These are phyloP conservation scores for Cydia fagiglandana DNA, from an alignment of 1,140 invertebrate species.

Conservation along the genomic window DNA sequence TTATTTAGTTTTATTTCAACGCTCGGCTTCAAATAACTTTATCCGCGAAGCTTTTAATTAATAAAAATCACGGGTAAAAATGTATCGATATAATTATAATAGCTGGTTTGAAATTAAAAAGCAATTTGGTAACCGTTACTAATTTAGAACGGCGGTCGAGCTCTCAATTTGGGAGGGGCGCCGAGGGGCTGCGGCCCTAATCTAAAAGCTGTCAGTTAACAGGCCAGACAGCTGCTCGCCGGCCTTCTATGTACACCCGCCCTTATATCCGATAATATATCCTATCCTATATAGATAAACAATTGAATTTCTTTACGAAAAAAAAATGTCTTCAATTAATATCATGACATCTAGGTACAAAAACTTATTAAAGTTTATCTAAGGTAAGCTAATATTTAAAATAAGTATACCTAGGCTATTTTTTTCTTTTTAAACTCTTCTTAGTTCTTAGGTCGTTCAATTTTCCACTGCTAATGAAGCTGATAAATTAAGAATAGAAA, in stretches of 20 bases:
- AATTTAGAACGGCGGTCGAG: slow-evolving; percentile 64
- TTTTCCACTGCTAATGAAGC: slow-evolving; percentile 32
- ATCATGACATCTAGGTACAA: neutral
- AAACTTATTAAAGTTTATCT: neutral
- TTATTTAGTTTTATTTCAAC: slow-evolving; percentile 28
- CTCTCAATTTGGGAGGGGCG: slow-evolving; percentile 71
- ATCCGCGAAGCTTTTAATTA: slow-evolving; percentile 25
- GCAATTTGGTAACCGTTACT: slow-evolving; percentile 77
- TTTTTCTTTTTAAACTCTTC: neutral
- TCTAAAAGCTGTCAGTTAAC: slow-evolving; percentile 74
- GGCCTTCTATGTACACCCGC: slow-evolving; percentile 46
- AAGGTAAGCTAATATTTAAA: neutral
- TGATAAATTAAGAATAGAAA: slow-evolving; percentile 53
- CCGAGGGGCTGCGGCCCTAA: slow-evolving; percentile 54
- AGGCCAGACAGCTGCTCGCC: slow-evolving; percentile 55
- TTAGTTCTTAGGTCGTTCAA: neutral
- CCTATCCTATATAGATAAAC: slow-evolving; percentile 24
- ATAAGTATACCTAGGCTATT: neutral
- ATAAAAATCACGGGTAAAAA: slow-evolving; percentile 34
- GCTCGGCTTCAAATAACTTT: slow-evolving; percentile 26
- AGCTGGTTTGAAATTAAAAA: slow-evolving; percentile 72
- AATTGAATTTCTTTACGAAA: neutral
- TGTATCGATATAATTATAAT: slow-evolving; percentile 53
- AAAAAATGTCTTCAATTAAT: neutral
- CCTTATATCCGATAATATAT: slow-evolving; percentile 42